Evolutionary conservation across 2,113 vertebrate genomes (phyloP), one percentile per base, ranked within the genome.

Genomic region (Apistogramma diplotaenia): DNA sequence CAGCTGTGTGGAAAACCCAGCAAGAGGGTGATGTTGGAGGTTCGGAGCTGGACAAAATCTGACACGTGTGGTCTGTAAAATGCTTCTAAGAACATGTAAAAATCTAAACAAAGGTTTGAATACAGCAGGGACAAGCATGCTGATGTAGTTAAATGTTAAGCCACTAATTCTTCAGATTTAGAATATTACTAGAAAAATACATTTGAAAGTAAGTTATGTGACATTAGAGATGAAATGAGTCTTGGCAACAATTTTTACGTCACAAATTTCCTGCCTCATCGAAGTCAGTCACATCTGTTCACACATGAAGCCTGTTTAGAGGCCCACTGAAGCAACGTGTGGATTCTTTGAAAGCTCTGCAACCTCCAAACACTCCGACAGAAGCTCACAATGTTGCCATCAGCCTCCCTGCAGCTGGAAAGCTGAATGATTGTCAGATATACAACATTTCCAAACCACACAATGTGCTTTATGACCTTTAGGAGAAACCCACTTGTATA

Each of bases 401-500:
- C 1, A 3, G 53, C 29, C 1, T 3, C 16, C 29, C 9, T 18
- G n/a, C 1, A 57, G 19, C 29, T 53, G 2, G 43, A 57, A 13
- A 61, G 40, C 8, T 46, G 62, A 62, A 54, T 6, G 11, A 72
- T 54, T 9, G 31, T 58, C 27, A 61, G 10, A 53, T 27, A 31
- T 54, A 3, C 10, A 87, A 82, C 67, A 61, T 57, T 37, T 78
- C 3, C 40, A 83, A 19, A 54, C 75, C 19, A 56, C 55, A 71
- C 85, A 75, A 85, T 19, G 46, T 67, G 82, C 35, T 40, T 82
- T 76, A 77, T 29, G 84, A 84, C 23, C 33, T 46, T 23, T 23
- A 59, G 9, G 84, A 74, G 29, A 54, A 81, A 33, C 46, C 76
- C 83, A 73, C 37, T 88, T 23, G 75, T 88, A 27, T 72, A 84